Conservation (phyloP, 2,113 vertebrate species). For the Eulemur rufifrons region DNA sequence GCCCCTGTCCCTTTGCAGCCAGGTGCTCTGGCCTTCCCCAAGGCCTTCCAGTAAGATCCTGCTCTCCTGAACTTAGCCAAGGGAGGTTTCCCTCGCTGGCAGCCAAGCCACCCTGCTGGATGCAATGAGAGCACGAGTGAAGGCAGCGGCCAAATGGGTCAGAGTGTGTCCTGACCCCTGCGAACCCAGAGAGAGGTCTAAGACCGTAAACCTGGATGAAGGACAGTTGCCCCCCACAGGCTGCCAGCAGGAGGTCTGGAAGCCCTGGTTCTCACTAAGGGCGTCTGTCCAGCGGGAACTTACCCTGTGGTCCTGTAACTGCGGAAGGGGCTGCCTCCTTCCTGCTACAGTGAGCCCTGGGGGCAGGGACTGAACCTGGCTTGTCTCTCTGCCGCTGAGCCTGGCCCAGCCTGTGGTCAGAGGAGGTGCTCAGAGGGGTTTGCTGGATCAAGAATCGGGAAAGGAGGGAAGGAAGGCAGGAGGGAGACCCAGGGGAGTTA, state of each 20-base stretch:
- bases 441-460: background rate
- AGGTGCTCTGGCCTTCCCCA: background rate
- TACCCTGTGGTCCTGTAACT: rapidly evolving
- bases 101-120: too few relatives aligned
- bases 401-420: background rate
- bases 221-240: background rate
- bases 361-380: too few relatives aligned
- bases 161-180: background rate
- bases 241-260: background rate
- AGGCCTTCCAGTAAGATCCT: background rate
- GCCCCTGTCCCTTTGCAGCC: background rate
- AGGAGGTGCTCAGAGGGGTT: background rate
- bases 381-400: background rate
- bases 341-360: background rate
- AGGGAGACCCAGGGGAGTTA: background rate
- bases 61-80: background rate
- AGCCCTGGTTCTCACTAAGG: background rate
- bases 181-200: background rate
- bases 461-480: too few relatives aligned
- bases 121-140: background rate
- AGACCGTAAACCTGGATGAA: background rate
- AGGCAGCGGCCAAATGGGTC: background rate
- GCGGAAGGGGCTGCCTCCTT: background rate
- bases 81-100: background rate
- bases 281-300: background rate